These are phyloP conservation scores for Clivina fossor DNA, from an alignment of 2,888 invertebrate genomes.

Conservation along the genomic window DNA sequence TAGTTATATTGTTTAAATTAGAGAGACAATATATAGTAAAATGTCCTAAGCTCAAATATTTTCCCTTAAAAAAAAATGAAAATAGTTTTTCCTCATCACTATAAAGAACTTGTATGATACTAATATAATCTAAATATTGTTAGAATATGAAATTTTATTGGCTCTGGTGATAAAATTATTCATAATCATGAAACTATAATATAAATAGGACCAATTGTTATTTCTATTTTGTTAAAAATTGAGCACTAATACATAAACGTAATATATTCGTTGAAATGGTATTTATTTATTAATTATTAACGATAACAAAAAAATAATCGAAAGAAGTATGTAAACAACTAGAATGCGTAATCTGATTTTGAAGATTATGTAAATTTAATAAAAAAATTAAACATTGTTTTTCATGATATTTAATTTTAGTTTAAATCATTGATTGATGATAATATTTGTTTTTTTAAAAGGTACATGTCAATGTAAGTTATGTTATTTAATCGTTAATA, in stretches of 20 bases:
- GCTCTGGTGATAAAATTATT: neutral
- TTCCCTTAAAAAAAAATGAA: constrained; percentile 4
- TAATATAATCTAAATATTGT: neutral
- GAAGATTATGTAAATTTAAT: no score
- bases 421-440: no score
- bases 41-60: constrained; percentile 27
- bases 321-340: no score
- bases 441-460: no score
- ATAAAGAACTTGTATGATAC: neutral
- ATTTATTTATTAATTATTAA: constrained; percentile 32
- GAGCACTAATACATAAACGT: constrained; percentile 20
- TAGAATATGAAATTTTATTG: constrained; percentile 14
- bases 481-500: no score
- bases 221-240: constrained; percentile 25
- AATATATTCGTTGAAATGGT: constrained; percentile 28
- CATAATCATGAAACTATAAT: neutral
- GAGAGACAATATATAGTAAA: neutral
- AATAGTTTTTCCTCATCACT: constrained; percentile 10
- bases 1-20: constrained; percentile 9
- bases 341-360: no score
- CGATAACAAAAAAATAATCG: no score
- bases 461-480: no score
- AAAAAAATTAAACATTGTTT: no score
- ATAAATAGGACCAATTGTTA: constrained; percentile 21
- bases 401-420: no score